Evolutionary conservation across 2,888 invertebrate genomes (phyloP), one percentile per base, ranked within the genome.

Genomic region (Himalopsyche japonica): DNA sequence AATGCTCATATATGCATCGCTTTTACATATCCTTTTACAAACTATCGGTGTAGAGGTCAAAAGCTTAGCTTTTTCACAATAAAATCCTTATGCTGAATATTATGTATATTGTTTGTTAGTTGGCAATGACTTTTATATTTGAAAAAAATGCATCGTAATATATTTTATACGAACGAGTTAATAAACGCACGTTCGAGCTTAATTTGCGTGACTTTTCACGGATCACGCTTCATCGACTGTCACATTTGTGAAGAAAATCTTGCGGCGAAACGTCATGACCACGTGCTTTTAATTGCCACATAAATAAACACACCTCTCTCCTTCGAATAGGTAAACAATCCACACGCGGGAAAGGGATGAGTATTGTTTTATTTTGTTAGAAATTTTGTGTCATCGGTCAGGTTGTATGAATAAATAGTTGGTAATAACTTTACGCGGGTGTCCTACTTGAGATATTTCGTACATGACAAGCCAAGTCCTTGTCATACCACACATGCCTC

Each of bases 161-260:
- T n/a, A n/a, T n/a, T 81, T 70, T 81, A 27, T 1, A 32, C 24
- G 37, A 43, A 34, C 20, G 57, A 6, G 18, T 34, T 79, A 43
- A n/a, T 3, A 91, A 91, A 92, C 92, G 91, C 90, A 90, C 88
- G 89, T 90, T 90, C 89, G 91, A 92, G 89, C 92, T 91, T 91
- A 91, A 32, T 47, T 49, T 57, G 70, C 57, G 76, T 81, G 27
- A 88, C 88, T 89, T 89, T 90, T 34, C 89, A 91, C 91, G 92
- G 91, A 91, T 92, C 92, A 92, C 92, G 92, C 91, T 91, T 90
- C 92, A 92, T 92, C 92, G 92, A 92, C 91, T 91, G 91, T 90
- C 84, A 84, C 85, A 86, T 87, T 86, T 87, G 84, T 81, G 84
- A 85, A 90, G 91, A 91, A 91, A 90, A 91, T 89, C 89, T 79